Base-by-base conservation (phyloP, 2,797 vertebrate genomes). In the Syngnathus acus region DNA sequence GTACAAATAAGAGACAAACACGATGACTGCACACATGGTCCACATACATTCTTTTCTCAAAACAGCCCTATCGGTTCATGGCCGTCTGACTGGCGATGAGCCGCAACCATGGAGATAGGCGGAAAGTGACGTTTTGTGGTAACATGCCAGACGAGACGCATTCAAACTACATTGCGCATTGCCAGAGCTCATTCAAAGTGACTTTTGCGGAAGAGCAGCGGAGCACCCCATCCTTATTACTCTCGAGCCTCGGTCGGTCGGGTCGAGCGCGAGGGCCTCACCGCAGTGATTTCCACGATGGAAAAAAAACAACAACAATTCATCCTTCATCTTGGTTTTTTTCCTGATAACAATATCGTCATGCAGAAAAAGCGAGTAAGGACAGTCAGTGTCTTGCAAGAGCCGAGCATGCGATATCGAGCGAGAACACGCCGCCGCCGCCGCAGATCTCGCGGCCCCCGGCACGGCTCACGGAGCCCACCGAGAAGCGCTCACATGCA, bases 331-430 rank as follows among this genome's bases (percentile, higher is more conserved):
- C 69, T 72, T 60, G 72, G 72, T 73, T 82, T 72, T 73, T 73
- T 64, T 58, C 71, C 72, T 74, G 75, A 87, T 54, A 54, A 80
- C 82, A 68, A 82, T 80, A 85, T 90, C 87, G 88, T 91, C 90
- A 92, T 92, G 90, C 91, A 91, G 85, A 87, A 78, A 84, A 87
- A 89, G 82, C 84, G 89, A 91, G 80, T 81, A 87, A 87, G 87
- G 85, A 89, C 84, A 84, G 80, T 67, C 84, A 84, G 79, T 67
- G 86, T 84, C 81, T 88, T 89, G 86, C 82, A 89, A 86, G 90
- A 91, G 80, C 89, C 90, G 87, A 81, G 87, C 91, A 92, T 92
- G 91, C 91, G 92, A 91, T 92, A 90, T 90, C 85, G 82, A 91
- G 89, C 88, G 90, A 91, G 80, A 85, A 89, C 87, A 92, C 86